Evolutionary conservation across 2,888 invertebrate genomes (phyloP).

Genomic region (Deroplatys truncata): DNA sequence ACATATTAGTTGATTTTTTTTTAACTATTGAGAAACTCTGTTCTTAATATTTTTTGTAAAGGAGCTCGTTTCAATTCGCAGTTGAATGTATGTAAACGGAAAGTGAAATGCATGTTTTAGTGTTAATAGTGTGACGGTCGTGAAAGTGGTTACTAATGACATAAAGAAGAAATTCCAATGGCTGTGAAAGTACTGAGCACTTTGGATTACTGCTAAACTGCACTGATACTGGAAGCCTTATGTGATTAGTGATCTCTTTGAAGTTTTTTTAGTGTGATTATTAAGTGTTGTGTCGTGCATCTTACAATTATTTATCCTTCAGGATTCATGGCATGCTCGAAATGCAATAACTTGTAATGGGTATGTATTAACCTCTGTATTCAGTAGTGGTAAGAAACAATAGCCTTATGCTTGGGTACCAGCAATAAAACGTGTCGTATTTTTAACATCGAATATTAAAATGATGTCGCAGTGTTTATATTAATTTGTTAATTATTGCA

Average conservation of each 20-base stretch:
- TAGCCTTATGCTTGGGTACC: no score
- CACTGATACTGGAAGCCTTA: background rate
- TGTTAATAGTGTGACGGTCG: background rate
- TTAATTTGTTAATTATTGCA: background rate
- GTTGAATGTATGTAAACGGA: background rate
- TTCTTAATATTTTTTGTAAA: background rate
- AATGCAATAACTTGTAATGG: constrained; percentile 3
- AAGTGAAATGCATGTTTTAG: background rate
- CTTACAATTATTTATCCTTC: background rate
- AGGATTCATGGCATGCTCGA: background rate
- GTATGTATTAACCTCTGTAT: background rate
- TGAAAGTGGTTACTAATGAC: background rate
- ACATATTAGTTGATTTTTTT: background rate
- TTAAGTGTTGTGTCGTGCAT: background rate
- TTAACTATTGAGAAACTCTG: background rate
- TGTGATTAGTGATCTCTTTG: background rate
- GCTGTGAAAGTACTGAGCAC: background rate
- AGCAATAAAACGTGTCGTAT: background rate
- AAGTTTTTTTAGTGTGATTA: background rate
- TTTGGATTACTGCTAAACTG: background rate
- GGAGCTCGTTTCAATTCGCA: background rate
- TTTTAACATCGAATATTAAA: background rate
- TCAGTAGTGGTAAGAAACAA: background rate
- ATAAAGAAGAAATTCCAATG: background rate
- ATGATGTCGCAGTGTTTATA: background rate